phyloP scores from a whole-genome alignment of 2,113 vertebrate species.

The Thryonomys swinderianus region DNA sequence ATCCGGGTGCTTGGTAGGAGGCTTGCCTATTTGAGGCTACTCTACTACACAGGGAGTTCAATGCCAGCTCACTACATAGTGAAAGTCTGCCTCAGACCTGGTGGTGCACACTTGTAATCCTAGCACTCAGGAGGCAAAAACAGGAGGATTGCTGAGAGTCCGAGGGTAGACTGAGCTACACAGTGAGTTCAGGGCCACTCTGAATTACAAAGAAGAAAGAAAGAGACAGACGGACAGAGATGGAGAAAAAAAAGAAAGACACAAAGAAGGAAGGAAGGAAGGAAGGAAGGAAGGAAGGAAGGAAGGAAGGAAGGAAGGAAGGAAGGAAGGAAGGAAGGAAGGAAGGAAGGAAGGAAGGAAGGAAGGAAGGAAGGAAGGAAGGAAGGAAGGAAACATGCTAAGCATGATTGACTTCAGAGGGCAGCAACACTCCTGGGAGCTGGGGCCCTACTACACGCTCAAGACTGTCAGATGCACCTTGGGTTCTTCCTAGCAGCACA shows the following conservation, averaged over 20 bases:
- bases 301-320: too few species aligned
- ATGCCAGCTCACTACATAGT: not conserved
- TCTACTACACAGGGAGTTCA: not conserved
- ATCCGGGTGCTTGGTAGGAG: not conserved
- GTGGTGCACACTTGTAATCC: not conserved
- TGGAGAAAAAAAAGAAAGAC: too few species aligned
- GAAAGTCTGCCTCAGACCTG: not conserved
- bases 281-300: too few species aligned
- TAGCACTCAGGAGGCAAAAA: not conserved
- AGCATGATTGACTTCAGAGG: not conserved
- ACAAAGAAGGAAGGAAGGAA: too few species aligned
- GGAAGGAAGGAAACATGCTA: rapidly evolving
- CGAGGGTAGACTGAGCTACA: not conserved
- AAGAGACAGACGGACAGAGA: too few species aligned
- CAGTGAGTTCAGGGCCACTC: not conserved
- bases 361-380: too few species aligned
- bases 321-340: too few species aligned
- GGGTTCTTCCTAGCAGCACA: not conserved
- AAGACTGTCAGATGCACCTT: rapidly evolving
- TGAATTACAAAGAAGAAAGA: not conserved
- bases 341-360: too few species aligned
- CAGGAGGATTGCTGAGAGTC: not conserved
- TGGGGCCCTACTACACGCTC: not conserved
- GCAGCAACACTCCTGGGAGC: not conserved
- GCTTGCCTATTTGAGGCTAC: not conserved